Evolutionary conservation across 2,888 invertebrate genomes (phyloP).

Genomic region (Ethmia dodecea): DNA sequence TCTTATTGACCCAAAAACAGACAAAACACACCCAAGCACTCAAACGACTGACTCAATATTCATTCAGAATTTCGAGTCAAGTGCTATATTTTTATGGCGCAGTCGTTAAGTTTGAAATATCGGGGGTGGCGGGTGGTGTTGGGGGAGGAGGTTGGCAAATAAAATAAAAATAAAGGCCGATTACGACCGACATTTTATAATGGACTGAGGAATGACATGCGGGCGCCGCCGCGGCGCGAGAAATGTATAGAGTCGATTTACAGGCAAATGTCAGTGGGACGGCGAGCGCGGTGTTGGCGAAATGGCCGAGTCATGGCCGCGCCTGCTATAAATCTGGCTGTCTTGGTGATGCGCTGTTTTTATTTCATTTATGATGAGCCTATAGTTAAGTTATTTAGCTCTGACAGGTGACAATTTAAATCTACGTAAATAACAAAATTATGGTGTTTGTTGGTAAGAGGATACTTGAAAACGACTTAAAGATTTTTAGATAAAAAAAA

Average conservation of each 20-base stretch:
- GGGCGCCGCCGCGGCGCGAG: conserved; percentile 49
- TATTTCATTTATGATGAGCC: too few species aligned
- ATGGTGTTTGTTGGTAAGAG: too few species aligned
- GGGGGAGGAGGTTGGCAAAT: conserved; percentile 54
- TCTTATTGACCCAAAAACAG: not conserved
- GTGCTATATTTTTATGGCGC: conserved; percentile 68
- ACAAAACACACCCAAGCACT: conserved; percentile 26
- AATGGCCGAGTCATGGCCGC: conserved; percentile 2
- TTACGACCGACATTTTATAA: conserved; percentile 75
- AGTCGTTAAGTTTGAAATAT: conserved; percentile 66
- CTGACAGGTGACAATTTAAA: too few species aligned
- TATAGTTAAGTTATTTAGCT: too few species aligned
- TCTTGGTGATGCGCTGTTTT: too few species aligned
- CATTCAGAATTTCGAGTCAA: conserved; percentile 57
- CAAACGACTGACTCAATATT: conserved; percentile 46
- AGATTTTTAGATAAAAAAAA: too few species aligned
- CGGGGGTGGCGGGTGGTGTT: conserved; percentile 36
- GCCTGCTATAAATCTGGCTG: conserved; percentile 3
- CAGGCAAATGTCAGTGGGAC: conserved; percentile 29
- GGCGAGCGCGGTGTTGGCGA: conserved; percentile 6
- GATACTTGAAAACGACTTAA: too few species aligned
- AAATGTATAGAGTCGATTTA: conserved; percentile 23
- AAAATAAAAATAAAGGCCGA: conserved; percentile 76
- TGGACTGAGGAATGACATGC: conserved; percentile 72
- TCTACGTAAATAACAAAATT: too few species aligned